Evolutionary conservation across 2,888 invertebrate species (phyloP).

Genomic region (Coronaproctus castanopsis): DNA sequence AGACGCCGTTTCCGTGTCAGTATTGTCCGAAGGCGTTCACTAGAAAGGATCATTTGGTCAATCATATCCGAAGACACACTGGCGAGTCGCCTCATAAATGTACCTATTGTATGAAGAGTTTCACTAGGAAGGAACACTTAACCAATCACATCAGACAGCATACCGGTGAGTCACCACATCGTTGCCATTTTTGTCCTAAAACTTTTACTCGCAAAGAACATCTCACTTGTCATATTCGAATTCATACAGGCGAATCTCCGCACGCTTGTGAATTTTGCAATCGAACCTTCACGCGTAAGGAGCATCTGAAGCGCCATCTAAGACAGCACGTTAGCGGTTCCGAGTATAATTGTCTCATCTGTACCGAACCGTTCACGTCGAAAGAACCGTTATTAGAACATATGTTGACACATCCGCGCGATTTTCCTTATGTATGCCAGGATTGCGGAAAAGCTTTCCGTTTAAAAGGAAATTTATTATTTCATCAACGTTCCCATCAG

Average conservation of each 20-base stretch:
- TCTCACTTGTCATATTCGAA: constrained; percentile 50
- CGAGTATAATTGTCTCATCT: constrained; percentile 59
- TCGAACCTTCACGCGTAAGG: constrained; percentile 67
- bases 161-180: constrained; percentile 45
- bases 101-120: constrained; percentile 50
- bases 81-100: constrained; percentile 73
- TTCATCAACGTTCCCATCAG: constrained; percentile 72
- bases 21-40: constrained; percentile 58
- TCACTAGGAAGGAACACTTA: constrained; percentile 23
- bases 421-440: constrained; percentile 51
- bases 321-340: constrained; percentile 35
- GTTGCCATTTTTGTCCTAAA: constrained; percentile 58
- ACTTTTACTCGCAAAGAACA: constrained; percentile 61
- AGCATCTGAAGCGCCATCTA: constrained; percentile 59
- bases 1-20: constrained; percentile 57
- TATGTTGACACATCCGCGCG: constrained; percentile 56
- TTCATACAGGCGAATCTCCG: constrained; percentile 72
- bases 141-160: constrained; percentile 24
- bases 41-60: constrained; percentile 68
- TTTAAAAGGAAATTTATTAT: constrained; percentile 34
- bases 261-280: constrained; percentile 68
- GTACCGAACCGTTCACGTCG: constrained; percentile 49
- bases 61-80: constrained; percentile 72
- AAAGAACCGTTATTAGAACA: constrained; percentile 55
- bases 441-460: constrained; percentile 27